These are phyloP conservation scores for Nymphalis c-album DNA, from an alignment of 2,888 invertebrate genomes.

Conservation along the genomic window DNA sequence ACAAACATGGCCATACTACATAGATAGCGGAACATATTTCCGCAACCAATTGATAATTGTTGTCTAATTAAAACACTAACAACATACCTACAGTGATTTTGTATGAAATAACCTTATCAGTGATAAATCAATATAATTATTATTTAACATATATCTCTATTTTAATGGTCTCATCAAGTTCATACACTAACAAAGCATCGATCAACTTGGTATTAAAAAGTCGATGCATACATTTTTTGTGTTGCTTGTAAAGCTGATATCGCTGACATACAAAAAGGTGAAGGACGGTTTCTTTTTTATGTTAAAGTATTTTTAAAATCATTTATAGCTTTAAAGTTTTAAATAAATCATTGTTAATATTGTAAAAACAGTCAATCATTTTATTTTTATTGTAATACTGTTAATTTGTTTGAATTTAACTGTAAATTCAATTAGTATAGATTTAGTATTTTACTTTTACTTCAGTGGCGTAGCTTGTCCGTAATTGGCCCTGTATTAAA, in stretches of 20 bases:
- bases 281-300: conserved; percentile 15
- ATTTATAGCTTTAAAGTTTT: not conserved
- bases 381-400: not conserved
- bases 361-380: not conserved
- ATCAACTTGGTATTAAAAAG: not conserved
- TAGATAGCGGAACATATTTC: not conserved
- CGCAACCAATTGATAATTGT: not conserved
- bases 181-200: not conserved
- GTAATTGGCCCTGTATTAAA: too few species aligned
- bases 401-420: too few species aligned
- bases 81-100: too few species aligned
- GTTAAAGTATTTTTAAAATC: not conserved
- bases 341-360: not conserved
- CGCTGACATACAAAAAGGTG: conserved; percentile 11
- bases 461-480: too few species aligned
- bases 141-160: not conserved
- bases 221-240: not conserved
- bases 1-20: too few species aligned
- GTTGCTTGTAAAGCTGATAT: not conserved
- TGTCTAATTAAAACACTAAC: too few species aligned
- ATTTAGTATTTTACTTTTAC: too few species aligned
- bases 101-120: too few species aligned
- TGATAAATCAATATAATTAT: too few species aligned
- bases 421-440: too few species aligned
- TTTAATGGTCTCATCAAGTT: not conserved